A percentile compares a stretch with the other conserved stretches of the same genome.
phyloP scores from a whole-genome alignment of 2,888 invertebrate genomes.

The Seira musarum region DNA sequence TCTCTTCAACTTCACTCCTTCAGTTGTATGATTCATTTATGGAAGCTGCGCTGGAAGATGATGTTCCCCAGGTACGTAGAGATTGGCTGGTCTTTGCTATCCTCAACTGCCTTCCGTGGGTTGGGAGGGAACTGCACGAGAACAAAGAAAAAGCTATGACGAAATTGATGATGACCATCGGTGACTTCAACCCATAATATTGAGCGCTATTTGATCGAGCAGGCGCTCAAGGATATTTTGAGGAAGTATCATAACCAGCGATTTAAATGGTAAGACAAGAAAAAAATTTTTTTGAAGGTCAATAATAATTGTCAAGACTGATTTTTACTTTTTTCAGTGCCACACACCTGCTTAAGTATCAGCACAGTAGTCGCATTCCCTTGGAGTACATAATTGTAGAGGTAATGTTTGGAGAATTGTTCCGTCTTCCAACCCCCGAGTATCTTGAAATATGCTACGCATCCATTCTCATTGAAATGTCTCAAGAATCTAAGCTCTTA shows the following conservation, averaged over 20 bases:
- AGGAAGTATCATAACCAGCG: constrained; percentile 90
- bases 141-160: constrained; percentile 96
- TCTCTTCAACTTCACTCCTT: constrained; percentile 92
- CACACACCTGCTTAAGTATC: constrained; percentile 90
- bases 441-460: constrained; percentile 95
- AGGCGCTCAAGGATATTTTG: constrained; percentile 94
- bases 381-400: constrained; percentile 98
- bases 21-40: constrained; percentile 94
- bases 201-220: constrained; percentile 97
- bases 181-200: constrained; percentile 95
- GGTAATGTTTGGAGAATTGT: constrained; percentile 94
- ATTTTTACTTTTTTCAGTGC: constrained; percentile 76
- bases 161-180: constrained; percentile 90
- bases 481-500: constrained; percentile 96
- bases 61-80: constrained; percentile 86
- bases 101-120: constrained; percentile 94
- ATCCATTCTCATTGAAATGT: constrained; percentile 95
- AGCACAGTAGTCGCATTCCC: constrained; percentile 94
- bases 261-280: constrained; percentile 86
- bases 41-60: constrained; percentile 94
- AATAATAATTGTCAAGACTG: neutral
- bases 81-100: constrained; percentile 83
- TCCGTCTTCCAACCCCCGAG: constrained; percentile 91
- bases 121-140: constrained; percentile 95
- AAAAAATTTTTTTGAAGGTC: too few relatives aligned